Conservation (phyloP, 2,797 vertebrate genomes). For the Eulemur coronatus region DNA sequence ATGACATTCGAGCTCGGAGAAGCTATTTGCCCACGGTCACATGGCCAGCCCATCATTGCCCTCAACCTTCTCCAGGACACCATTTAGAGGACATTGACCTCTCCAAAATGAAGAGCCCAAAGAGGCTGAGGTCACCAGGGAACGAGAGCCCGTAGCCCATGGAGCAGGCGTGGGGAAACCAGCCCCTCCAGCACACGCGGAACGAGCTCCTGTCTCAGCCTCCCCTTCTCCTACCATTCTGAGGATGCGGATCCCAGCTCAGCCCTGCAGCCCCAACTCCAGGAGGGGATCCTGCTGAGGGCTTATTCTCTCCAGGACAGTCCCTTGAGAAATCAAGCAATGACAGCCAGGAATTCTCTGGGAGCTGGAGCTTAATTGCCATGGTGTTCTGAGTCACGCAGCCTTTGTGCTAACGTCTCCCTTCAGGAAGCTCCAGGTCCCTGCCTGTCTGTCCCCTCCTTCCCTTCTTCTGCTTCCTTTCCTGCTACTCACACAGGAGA, state of each 20-base stretch:
- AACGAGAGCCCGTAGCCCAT: background rate
- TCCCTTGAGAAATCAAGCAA: background rate
- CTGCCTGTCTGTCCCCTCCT: background rate
- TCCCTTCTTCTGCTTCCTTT: background rate
- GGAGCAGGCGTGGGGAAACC: background rate
- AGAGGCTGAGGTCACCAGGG: background rate
- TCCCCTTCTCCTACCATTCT: background rate
- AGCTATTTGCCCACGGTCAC: background rate
- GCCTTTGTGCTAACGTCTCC: background rate
- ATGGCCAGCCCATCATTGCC: accelerated
- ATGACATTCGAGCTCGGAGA: background rate
- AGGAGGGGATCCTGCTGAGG: background rate
- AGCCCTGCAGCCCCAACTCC: background rate
- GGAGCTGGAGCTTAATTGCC: background rate
- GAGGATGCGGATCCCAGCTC: background rate
- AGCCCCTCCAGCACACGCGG: background rate
- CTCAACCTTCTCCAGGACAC: background rate
- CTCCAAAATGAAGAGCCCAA: background rate
- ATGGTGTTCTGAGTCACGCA: accelerated
- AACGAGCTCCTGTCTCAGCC: background rate
- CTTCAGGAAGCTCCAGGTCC: background rate
- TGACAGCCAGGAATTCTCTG: background rate
- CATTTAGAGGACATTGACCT: too few relatives aligned
- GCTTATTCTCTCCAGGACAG: background rate
- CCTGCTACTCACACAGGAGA: background rate